Percentiles rank a stretch among this genome's conserved stretches.
Conservation (phyloP, 2,797 vertebrate species). For the Peromyscus melanophrys region DNA sequence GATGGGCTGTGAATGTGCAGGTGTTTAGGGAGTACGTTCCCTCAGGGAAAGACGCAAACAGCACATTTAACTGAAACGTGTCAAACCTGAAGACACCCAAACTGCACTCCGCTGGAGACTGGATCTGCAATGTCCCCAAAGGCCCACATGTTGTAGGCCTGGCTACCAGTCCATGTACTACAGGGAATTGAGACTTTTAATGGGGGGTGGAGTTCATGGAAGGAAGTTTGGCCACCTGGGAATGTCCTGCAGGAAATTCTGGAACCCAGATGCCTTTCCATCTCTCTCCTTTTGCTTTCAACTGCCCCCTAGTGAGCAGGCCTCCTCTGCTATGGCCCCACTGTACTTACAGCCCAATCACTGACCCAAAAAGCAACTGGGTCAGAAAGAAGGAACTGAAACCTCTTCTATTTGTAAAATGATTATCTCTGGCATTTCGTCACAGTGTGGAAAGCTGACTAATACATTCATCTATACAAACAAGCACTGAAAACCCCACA, state of each 20-base stretch:
- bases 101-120: not conserved
- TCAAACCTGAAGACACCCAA: not conserved
- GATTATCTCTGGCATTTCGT: not conserved
- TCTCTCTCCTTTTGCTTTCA: not conserved
- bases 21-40: not conserved
- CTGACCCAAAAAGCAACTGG: not conserved
- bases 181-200: not conserved
- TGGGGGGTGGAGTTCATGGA: accelerated
- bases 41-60: not conserved
- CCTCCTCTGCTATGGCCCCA: not conserved
- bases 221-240: not conserved
- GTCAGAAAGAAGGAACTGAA: not conserved
- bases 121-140: not conserved
- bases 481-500: not conserved
- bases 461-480: not conserved
- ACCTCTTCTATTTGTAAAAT: not conserved
- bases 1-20: not conserved
- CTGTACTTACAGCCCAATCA: not conserved
- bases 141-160: not conserved
- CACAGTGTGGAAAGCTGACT: not conserved
- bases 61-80: not conserved
- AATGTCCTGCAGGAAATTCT: not conserved
- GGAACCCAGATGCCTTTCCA: not conserved
- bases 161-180: not conserved
- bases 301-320: too few species aligned